phyloP scores from a whole-genome alignment of 2,113 vertebrate species.

The Poeciliopsis occidentalis region DNA sequence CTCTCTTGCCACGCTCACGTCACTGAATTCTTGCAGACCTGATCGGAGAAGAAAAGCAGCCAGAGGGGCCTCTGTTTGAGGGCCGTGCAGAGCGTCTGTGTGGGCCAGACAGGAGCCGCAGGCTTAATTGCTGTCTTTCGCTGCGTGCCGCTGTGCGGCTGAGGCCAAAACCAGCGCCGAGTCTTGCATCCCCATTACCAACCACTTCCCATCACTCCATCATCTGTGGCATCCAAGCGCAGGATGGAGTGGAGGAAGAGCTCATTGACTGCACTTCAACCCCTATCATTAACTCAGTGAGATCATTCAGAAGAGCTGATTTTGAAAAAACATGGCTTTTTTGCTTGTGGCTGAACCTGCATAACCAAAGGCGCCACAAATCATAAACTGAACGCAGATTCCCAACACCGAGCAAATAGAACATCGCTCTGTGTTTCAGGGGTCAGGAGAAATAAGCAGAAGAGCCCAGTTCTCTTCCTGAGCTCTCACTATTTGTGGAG shows the following conservation, averaged over 20 bases:
- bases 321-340: conserved; percentile 43
- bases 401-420: conserved; percentile 25
- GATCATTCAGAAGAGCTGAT: conserved; percentile 57
- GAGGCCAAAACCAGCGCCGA: conserved; percentile 47
- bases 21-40: conserved; percentile 25
- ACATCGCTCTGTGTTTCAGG: conserved; percentile 4
- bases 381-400: conserved; percentile 34
- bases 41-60: conserved; percentile 7
- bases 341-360: conserved; percentile 60
- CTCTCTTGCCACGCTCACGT: background rate
- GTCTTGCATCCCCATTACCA: conserved; percentile 18
- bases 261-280: conserved; percentile 24
- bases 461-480: background rate
- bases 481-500: conserved; percentile 10
- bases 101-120: conserved; percentile 52
- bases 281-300: conserved; percentile 68
- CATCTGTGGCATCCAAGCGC: conserved; percentile 26
- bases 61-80: conserved; percentile 1
- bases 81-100: background rate
- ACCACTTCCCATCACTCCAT: conserved; percentile 46
- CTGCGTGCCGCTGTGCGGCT: conserved; percentile 42
- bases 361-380: conserved; percentile 58
- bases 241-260: conserved; percentile 28
- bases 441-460: conserved; percentile 25
- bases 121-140: conserved; percentile 59